Evolutionary conservation across 1,140 invertebrate genomes (phyloP).

Genomic region (Oncopeltus fasciatus): DNA sequence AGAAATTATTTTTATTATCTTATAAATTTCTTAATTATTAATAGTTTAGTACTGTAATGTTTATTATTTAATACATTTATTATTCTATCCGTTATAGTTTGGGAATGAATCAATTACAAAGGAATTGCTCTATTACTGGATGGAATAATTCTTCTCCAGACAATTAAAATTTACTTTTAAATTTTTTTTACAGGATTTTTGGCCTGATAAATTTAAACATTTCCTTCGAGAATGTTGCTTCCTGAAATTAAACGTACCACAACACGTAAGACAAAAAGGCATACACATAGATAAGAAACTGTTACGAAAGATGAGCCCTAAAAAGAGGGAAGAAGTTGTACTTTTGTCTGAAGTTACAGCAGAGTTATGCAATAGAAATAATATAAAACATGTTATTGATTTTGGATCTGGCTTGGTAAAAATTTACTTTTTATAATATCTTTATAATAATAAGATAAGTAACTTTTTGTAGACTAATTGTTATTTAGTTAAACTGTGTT

Average conservation of each 20-base stretch:
- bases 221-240: not conserved
- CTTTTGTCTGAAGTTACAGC: not conserved
- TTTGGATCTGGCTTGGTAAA: not conserved
- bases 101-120: too few species aligned
- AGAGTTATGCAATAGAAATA: not conserved
- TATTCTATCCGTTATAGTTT: too few species aligned
- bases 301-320: not conserved
- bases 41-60: too few species aligned
- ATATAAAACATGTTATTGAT: not conserved
- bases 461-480: too few species aligned
- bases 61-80: too few species aligned
- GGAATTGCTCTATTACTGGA: too few species aligned
- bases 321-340: not conserved
- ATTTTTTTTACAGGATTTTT: not conserved
- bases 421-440: too few species aligned
- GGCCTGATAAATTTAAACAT: not conserved
- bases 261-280: not conserved
- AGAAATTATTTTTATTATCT: too few species aligned
- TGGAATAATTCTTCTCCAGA: too few species aligned
- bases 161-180: not conserved
- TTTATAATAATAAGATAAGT: too few species aligned
- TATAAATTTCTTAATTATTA: too few species aligned
- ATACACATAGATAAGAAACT: not conserved
- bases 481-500: too few species aligned
- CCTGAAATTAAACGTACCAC: not conserved